phyloP scores from a whole-genome alignment of 2,797 vertebrate species.

The Helicolenus hilgendorfi region DNA sequence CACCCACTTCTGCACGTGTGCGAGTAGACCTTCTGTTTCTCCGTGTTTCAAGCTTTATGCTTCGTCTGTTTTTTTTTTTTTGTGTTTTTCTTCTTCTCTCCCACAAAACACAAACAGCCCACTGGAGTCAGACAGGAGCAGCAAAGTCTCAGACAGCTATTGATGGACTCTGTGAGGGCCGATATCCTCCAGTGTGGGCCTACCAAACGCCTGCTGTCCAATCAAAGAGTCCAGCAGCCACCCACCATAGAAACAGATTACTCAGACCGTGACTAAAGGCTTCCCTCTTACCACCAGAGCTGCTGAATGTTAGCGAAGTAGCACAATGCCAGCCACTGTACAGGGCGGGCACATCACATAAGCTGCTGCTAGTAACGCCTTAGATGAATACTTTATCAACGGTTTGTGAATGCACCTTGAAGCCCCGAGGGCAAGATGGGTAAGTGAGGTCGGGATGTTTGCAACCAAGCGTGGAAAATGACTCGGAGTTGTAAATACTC shows the following conservation, averaged over 20 bases:
- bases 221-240: constrained; percentile 37
- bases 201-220: constrained; percentile 20
- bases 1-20: constrained; percentile 14
- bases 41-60: background rate
- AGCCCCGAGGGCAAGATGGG: background rate
- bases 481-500: background rate
- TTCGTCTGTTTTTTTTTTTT: background rate
- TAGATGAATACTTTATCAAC: background rate
- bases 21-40: background rate
- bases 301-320: constrained; percentile 8
- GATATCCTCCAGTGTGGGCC: constrained; percentile 28
- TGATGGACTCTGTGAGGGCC: constrained; percentile 31
- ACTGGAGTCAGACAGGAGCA: constrained; percentile 7
- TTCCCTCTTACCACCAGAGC: constrained; percentile 45
- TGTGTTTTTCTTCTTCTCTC: background rate
- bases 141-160: constrained; percentile 28
- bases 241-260: constrained; percentile 54
- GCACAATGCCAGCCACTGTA: background rate
- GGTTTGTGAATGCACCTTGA: background rate
- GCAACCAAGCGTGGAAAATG: background rate
- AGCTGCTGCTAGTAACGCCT: background rate
- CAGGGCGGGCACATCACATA: background rate
- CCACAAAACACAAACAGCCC: background rate
- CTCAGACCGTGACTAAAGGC: constrained; percentile 53
- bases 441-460: background rate